Percentiles rank a stretch among this genome's conserved stretches.
These are phyloP conservation scores for Xenus cinereus DNA, from an alignment of 2,113 vertebrate genomes.

Conservation along the genomic window DNA sequence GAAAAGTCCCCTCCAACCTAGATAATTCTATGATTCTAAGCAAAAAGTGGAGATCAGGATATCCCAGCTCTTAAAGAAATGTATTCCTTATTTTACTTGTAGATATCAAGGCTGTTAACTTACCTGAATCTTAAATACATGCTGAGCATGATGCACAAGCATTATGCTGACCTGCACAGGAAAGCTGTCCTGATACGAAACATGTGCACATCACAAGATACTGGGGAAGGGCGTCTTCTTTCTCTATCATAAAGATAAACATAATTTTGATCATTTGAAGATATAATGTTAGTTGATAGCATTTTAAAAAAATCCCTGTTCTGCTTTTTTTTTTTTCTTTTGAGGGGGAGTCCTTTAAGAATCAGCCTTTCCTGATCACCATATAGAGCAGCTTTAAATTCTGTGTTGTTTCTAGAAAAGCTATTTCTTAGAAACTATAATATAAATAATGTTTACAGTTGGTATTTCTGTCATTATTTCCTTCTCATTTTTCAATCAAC, in stretches of 20 bases:
- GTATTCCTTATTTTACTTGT: background rate
- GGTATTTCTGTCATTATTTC: background rate
- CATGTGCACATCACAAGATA: accelerated
- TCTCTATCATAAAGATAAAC: background rate
- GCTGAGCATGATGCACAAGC: background rate
- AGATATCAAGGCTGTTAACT: background rate
- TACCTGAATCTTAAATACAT: background rate
- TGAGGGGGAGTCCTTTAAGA: background rate
- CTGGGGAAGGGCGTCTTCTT: accelerated
- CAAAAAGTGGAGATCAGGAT: background rate
- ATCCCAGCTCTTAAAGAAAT: background rate
- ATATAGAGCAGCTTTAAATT: background rate
- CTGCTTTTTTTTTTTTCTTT: background rate
- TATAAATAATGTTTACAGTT: background rate
- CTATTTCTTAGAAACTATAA: background rate
- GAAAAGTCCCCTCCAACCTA: too few species aligned
- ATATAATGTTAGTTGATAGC: background rate
- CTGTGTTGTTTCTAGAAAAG: background rate
- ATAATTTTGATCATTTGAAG: background rate
- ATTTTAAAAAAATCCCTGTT: background rate
- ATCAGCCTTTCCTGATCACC: background rate
- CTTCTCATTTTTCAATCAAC: background rate
- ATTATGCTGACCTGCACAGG: background rate
- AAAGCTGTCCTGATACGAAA: background rate
- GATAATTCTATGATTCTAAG: too few species aligned